These are phyloP conservation scores for Propsilocerus akamusi DNA, from an alignment of 1,140 invertebrate species.

Conservation along the genomic window DNA sequence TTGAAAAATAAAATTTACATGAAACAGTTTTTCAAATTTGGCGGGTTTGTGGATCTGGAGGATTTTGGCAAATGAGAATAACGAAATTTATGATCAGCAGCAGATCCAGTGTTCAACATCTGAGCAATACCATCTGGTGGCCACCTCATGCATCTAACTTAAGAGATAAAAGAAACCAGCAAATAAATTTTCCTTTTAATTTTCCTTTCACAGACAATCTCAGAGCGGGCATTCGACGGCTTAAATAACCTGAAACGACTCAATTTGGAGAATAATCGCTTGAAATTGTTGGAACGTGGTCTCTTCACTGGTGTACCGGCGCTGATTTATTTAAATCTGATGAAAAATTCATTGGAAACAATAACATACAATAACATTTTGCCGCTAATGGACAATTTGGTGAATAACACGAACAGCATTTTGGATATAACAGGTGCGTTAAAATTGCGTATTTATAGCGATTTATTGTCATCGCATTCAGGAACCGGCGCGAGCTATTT, in stretches of 20 bases:
- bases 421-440: slow-evolving; percentile 57
- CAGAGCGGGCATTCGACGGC: slow-evolving; percentile 48
- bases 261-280: slow-evolving; percentile 48
- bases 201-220: slow-evolving; percentile 32
- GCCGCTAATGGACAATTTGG: slow-evolving; percentile 53
- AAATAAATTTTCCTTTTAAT: neutral
- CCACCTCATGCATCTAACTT: no score
- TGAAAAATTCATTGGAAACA: slow-evolving; percentile 50
- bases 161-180: neutral
- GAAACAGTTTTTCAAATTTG: no score
- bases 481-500: neutral
- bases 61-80: no score
- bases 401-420: slow-evolving; percentile 40
- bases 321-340: slow-evolving; percentile 47
- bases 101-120: no score
- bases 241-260: slow-evolving; percentile 43
- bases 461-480: no score
- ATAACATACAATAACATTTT: slow-evolving; percentile 49
- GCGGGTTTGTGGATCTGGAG: no score
- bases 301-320: slow-evolving; percentile 41
- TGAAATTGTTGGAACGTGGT: slow-evolving; percentile 39
- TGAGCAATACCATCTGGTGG: no score
- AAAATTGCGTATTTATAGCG: neutral
- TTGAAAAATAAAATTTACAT: no score
- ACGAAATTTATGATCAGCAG: no score